Base-by-base conservation (phyloP, 2,888 invertebrate species). In the Stratiomys singularior region DNA sequence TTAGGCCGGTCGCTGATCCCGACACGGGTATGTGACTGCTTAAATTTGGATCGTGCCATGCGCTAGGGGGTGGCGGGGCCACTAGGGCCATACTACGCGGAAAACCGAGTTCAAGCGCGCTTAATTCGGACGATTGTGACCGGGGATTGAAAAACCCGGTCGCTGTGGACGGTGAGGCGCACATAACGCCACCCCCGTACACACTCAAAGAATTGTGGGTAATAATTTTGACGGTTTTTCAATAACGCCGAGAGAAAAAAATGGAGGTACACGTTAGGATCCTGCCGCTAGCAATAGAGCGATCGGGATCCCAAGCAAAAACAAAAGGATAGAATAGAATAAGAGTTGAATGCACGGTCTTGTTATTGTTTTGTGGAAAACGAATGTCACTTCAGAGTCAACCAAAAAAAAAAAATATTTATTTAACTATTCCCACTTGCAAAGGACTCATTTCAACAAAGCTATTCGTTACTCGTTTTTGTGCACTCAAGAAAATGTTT, bases 41-140 rank as follows among this genome's bases (percentile, higher is more conserved):
- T 72, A 87, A 81, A 79, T 85, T 87, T 69, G 91, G 89, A 86
- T 91, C 90, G 81, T 91, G 89, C 90, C 91, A 91, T 80, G 87
- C 86, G 71, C 86, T 86, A 72, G 86, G 88, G 80, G 88, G 88
- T 83, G 90, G 90, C 83, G 89, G 89, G 81, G 90, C 90, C 82
- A 90, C 90, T 82, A 91, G 85, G 81, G 90, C 89, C 90, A 91
- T 91, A 80, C 86, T 86, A 58, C 88, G 85, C 78, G 88, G 86
- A 80, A 88, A 87, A 52, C 88, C 88, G 80, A 88, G 83, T 82
- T 88, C 88, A 81, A 87, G 85, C 81, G 87, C 85, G 79, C 86
- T 86, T 79, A 87, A 82, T 81, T 87, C 87, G 67, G 86, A 85
- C 79, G 85, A 84, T 80, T 87, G 87, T 47, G 86, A 85, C 77